Evolutionary conservation across 2,888 invertebrate genomes (phyloP).

Genomic region (Amblyteles armatorius): DNA sequence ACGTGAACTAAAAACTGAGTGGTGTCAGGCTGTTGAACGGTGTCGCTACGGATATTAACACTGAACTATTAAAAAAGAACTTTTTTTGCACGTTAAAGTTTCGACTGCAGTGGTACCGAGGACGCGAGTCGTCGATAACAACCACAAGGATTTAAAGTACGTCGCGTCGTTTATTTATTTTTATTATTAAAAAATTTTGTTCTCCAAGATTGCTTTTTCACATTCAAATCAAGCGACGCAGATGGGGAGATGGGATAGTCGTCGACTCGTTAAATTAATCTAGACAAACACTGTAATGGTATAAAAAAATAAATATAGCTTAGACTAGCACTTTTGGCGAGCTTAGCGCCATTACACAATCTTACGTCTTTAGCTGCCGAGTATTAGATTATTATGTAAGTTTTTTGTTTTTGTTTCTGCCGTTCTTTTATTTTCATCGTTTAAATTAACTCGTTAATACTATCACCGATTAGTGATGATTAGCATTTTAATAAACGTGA

Average conservation of each 20-base stretch:
- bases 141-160: slow-evolving; percentile 13
- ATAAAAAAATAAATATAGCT: slow-evolving; percentile 83
- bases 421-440: slow-evolving; percentile 12
- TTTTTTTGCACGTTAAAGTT: not conserved
- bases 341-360: slow-evolving; percentile 68
- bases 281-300: slow-evolving; percentile 74
- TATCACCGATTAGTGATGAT: slow-evolving; percentile 78
- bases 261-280: slow-evolving; percentile 70
- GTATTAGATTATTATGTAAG: slow-evolving; percentile 77
- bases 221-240: not conserved
- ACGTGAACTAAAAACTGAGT: slow-evolving; percentile 19
- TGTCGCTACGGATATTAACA: slow-evolving; percentile 22
- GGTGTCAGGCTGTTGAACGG: slow-evolving; percentile 7
- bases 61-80: slow-evolving; percentile 21
- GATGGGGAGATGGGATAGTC: slow-evolving; percentile 66
- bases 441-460: slow-evolving; percentile 70
- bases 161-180: slow-evolving; percentile 3
- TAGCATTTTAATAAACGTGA: slow-evolving; percentile 70
- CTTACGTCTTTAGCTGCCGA: slow-evolving; percentile 80
- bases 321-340: slow-evolving; percentile 83
- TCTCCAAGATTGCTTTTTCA: not conserved
- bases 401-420: slow-evolving; percentile 40
- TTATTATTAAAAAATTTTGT: slow-evolving; percentile 21
- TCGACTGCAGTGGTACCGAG: slow-evolving; percentile 16
- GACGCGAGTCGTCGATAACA: not conserved